A percentile compares a stretch with the other conserved stretches of the same genome.
phyloP scores from a whole-genome alignment of 2,113 vertebrate species.

The Onychostoma macrolepis region DNA sequence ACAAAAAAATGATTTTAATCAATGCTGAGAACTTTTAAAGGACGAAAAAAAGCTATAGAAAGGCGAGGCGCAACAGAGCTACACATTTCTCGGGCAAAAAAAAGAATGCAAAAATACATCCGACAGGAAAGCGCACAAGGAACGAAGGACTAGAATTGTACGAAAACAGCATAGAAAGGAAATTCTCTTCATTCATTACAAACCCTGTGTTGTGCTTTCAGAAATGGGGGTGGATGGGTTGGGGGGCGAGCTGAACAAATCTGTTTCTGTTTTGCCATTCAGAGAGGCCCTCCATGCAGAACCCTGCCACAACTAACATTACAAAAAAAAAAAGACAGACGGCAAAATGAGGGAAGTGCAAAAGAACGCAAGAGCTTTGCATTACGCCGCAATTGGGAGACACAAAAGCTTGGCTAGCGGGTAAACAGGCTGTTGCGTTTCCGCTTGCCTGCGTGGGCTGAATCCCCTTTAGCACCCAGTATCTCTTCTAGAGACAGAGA shows the following conservation, averaged over 20 bases:
- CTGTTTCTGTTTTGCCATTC: conserved; percentile 72
- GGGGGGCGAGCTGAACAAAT: conserved; percentile 67
- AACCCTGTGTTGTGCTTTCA: conserved; percentile 62
- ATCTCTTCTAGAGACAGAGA: conserved; percentile 70
- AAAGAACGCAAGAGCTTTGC: conserved; percentile 18
- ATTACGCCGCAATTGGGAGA: conserved; percentile 51
- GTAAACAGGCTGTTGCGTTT: conserved; percentile 75
- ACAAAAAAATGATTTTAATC: conserved; percentile 5
- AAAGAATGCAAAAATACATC: conserved; percentile 8
- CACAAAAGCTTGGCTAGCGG: conserved; percentile 64
- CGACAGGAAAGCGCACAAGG: conserved; percentile 40
- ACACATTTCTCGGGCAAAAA: conserved; percentile 4
- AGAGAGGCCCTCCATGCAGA: conserved; percentile 66
- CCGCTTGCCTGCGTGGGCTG: conserved; percentile 65
- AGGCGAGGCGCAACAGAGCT: not conserved
- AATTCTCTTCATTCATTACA: conserved; percentile 56
- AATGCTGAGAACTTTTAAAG: conserved; percentile 39
- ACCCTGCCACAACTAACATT: conserved; percentile 14
- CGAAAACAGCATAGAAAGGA: conserved; percentile 55
- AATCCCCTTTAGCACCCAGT: conserved; percentile 60
- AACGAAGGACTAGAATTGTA: conserved; percentile 41
- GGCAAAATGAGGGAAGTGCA: conserved; percentile 56
- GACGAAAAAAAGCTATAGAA: conserved; percentile 21
- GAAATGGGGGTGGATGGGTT: conserved; percentile 51
- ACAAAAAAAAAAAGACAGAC: conserved; percentile 27